Percentiles rank a stretch among this genome's conserved stretches.
These are phyloP conservation scores for Cyphomyrus plagiostoma DNA, from an alignment of 2,113 vertebrate genomes.

Conservation along the genomic window DNA sequence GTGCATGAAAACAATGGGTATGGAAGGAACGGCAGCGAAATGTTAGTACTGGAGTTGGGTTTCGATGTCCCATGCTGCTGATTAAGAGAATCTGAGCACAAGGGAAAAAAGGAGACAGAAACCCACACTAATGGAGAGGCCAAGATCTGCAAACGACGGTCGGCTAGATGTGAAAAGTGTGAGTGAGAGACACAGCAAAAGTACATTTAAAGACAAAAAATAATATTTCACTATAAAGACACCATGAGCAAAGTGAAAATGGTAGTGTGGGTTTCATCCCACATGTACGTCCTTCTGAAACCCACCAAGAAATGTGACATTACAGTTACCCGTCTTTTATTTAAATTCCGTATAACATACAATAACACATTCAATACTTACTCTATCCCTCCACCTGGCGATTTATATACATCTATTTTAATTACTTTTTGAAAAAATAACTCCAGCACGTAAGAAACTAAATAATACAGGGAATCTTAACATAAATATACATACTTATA, in stretches of 20 bases:
- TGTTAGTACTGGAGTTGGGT: background rate
- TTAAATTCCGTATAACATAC: conserved; percentile 58
- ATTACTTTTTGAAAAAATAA: conserved; percentile 65
- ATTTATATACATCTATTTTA: conserved; percentile 54
- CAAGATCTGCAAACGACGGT: background rate
- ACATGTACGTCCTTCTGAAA: conserved; percentile 55
- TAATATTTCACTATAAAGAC: conserved; percentile 36
- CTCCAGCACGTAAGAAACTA: conserved; percentile 70
- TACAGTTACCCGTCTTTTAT: conserved; percentile 61
- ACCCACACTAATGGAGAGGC: background rate
- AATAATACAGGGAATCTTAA: conserved; percentile 61
- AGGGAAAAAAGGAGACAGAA: background rate
- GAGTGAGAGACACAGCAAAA: background rate
- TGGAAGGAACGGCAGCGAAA: background rate
- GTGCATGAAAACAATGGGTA: background rate
- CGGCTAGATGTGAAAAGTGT: background rate
- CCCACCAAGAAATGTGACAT: conserved; percentile 37
- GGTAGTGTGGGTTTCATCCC: background rate
- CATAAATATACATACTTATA: conserved; percentile 57
- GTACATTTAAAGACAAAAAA: background rate
- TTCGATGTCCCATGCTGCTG: background rate
- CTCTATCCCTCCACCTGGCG: conserved; percentile 54
- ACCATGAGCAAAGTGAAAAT: conserved; percentile 20
- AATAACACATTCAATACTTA: conserved; percentile 61
- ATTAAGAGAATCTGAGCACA: background rate